Evolutionary conservation across 2,888 invertebrate genomes (phyloP).

Genomic region (Pantelozetes paolii): DNA sequence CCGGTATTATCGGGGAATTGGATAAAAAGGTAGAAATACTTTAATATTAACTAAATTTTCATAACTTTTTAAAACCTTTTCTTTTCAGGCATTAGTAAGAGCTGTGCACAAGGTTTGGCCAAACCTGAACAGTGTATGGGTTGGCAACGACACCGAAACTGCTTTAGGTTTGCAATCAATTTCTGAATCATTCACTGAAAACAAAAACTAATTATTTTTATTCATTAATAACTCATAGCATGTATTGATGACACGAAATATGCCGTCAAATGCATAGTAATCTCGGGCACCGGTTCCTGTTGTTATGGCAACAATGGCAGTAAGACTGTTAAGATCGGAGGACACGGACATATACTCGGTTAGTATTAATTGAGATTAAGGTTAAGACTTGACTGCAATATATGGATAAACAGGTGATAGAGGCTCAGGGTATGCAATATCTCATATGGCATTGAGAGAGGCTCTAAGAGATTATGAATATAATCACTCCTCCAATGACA

Average conservation of each 20-base stretch:
- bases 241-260: slow-evolving; percentile 36
- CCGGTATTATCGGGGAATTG: slow-evolving; percentile 30
- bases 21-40: slow-evolving; percentile 40
- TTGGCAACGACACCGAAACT: slow-evolving; percentile 38
- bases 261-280: slow-evolving; percentile 31
- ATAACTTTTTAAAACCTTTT: too few species aligned
- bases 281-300: slow-evolving; percentile 41
- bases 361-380: not conserved
- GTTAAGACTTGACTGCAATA: not conserved
- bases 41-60: too few species aligned
- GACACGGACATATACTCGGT: slow-evolving; percentile 29
- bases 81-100: slow-evolving; percentile 21
- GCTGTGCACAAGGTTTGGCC: slow-evolving; percentile 37
- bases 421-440: slow-evolving; percentile 37
- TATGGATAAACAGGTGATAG: slow-evolving; percentile 33
- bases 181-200: too few species aligned
- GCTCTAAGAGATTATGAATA: slow-evolving; percentile 38
- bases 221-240: slow-evolving; percentile 1
- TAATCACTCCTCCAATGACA: slow-evolving; percentile 18
- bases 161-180: slow-evolving; percentile 1
- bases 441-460: slow-evolving; percentile 37
- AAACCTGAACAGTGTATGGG: slow-evolving; percentile 34
- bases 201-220: too few species aligned
- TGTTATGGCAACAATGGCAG: slow-evolving; percentile 35
- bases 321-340: not conserved